Evolutionary conservation across 2,113 vertebrate genomes (phyloP).

Genomic region (Dryoscopus gambensis): DNA sequence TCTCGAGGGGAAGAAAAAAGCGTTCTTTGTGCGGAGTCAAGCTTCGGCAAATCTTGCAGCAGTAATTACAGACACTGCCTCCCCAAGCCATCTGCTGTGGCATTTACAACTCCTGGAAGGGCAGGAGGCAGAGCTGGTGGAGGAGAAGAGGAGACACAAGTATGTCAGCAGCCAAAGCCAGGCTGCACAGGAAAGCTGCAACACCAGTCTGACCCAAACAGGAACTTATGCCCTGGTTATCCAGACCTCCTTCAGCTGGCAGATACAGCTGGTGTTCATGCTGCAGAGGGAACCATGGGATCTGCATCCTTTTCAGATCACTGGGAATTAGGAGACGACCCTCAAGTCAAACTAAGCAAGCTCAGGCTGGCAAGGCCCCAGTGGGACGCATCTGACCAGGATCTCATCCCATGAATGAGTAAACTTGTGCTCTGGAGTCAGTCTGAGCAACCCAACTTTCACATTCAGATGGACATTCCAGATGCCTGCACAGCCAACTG

Average conservation of each 20-base stretch:
- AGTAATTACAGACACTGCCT: slow-evolving; percentile 29
- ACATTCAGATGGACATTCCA: neutral
- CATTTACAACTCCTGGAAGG: slow-evolving; percentile 47
- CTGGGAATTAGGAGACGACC: neutral
- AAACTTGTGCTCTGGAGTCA: neutral
- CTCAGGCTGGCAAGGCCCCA: neutral
- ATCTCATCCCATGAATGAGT: neutral
- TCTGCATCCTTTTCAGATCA: neutral
- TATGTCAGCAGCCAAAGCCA: neutral
- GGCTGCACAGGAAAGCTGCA: neutral
- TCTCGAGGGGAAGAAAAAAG: neutral
- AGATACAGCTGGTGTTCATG: rapidly evolving
- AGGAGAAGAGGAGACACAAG: neutral
- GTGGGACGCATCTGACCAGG: neutral
- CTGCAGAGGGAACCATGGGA: neutral
- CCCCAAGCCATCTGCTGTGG: slow-evolving; percentile 54
- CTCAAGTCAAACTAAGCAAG: neutral
- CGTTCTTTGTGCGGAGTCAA: neutral
- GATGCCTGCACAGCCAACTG: neutral
- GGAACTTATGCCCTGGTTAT: neutral
- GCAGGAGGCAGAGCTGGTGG: neutral
- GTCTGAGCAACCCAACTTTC: neutral
- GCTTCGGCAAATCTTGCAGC: neutral
- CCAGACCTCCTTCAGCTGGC: neutral
- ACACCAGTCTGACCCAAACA: neutral